phyloP scores from a whole-genome alignment of 2,888 invertebrate genomes.

The Calameuta pallipes region DNA sequence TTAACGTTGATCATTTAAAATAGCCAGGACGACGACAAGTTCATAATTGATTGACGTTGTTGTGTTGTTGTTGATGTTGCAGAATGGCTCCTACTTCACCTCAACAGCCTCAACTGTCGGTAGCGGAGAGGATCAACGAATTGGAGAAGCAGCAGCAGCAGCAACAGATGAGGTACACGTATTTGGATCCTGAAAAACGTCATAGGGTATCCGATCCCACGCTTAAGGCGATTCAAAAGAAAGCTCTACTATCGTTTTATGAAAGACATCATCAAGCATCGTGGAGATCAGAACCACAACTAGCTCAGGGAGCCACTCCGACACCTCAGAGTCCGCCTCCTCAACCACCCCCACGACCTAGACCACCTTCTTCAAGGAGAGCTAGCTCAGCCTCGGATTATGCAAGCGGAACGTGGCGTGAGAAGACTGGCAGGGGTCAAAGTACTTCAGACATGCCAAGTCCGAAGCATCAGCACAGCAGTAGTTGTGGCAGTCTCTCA shows the following conservation, averaged over 20 bases:
- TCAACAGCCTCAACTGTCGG: constrained; percentile 67
- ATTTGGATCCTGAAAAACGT: constrained; percentile 79
- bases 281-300: constrained; percentile 73
- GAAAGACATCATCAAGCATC: constrained; percentile 73
- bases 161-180: constrained; percentile 73
- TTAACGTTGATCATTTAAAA: constrained; percentile 75
- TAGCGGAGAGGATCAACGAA: constrained; percentile 70
- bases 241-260: constrained; percentile 83
- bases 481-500: constrained; percentile 72
- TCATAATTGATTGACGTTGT: constrained; percentile 9
- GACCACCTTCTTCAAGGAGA: constrained; percentile 68
- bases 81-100: constrained; percentile 54
- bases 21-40: constrained; percentile 71
- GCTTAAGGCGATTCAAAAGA: constrained; percentile 84
- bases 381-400: constrained; percentile 79
- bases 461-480: constrained; percentile 70
- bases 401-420: constrained; percentile 68
- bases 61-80: constrained; percentile 17
- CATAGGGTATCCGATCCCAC: constrained; percentile 79
- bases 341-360: constrained; percentile 66
- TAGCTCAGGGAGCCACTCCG: constrained; percentile 59
- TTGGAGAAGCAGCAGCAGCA: constrained; percentile 65
- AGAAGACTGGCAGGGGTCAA: constrained; percentile 54
- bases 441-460: constrained; percentile 44
- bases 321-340: constrained; percentile 50